phyloP scores from a whole-genome alignment of 2,113 vertebrate species.

The Sceloporus tristichus region DNA sequence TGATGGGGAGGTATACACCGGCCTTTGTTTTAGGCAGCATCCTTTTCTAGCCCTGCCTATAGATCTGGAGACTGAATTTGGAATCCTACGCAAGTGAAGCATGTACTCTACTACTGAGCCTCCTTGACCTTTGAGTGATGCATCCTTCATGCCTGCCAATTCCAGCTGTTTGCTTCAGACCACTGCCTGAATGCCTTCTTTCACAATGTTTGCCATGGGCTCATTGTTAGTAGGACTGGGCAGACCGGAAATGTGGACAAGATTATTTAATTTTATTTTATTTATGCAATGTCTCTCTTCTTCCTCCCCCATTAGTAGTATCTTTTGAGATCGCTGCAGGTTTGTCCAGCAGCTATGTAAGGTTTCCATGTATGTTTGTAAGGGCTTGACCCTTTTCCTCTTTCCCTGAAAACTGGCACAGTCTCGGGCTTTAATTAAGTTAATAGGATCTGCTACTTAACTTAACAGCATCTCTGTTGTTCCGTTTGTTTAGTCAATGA shows the following conservation, averaged over 20 bases:
- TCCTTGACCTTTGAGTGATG: too few species aligned
- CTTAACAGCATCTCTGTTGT: conserved; percentile 24
- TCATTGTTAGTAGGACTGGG: background rate
- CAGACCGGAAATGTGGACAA: background rate
- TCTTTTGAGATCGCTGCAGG: background rate
- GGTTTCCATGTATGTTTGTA: background rate
- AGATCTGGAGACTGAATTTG: too few species aligned
- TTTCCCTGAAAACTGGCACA: conserved; percentile 11
- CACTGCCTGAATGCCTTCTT: background rate
- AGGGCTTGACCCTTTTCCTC: background rate
- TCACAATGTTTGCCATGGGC: background rate
- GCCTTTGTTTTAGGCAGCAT: too few species aligned
- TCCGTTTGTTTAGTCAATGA: conserved; percentile 38
- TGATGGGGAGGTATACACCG: too few species aligned
- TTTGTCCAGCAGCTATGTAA: background rate
- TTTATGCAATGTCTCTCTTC: too few species aligned
- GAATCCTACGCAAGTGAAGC: too few species aligned
- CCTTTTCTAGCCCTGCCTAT: too few species aligned
- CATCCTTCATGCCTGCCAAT: background rate
- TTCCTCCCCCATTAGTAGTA: too few species aligned
- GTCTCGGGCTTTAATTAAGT: conserved; percentile 31
- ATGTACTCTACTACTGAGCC: too few species aligned
- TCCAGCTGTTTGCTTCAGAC: background rate
- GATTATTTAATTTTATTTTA: too few species aligned
- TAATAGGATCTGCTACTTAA: conserved; percentile 31